Evolutionary conservation across 2,888 invertebrate genomes (phyloP), one percentile per base, ranked within the genome.

Genomic region (Lycaena phlaeas): DNA sequence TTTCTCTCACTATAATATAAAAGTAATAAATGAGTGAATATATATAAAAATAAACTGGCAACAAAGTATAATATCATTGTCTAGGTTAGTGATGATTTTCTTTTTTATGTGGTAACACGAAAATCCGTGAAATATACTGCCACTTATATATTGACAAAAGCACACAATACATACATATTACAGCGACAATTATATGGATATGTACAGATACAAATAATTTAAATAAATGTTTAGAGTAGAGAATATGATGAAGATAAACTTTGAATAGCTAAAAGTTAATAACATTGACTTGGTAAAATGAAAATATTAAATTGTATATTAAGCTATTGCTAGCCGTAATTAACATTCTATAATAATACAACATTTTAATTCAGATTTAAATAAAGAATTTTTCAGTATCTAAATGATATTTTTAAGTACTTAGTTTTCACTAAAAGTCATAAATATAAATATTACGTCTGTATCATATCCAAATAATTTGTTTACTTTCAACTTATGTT

Each of bases 141-240:
- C 39, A 40, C 39, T 34, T 34, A 34, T 34, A 18, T 34, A 31
- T 31, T 30, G 14, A 39, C 29, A 18, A 30, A 39, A 40, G 39
- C 39, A 40, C 39, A 40, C 31, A 39, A 25, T 11, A 22, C 15
- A 12, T 17, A 38, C 6, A n/a, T 26, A 28, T 25, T 26, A 25
- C 34, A 34, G 22, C 34, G 22, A 18, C 34, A 9, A 22, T 34
- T 34, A 11, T 22, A 30, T 31, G 30, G 39, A 40, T 40, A 40
- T 40, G 18, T 5, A 11, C 10, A 11, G 17, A 38, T 18, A 12
- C 4, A n/a, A 30, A 30, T 4, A 14, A 12, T 28, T 14, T n/a
- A n/a, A n/a, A n/a, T n/a, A n/a, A n/a, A n/a, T n/a, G n/a, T n/a
- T n/a, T n/a, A n/a, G n/a, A n/a, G n/a, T n/a, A n/a, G n/a, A n/a